phyloP scores from a whole-genome alignment of 2,888 invertebrate species.

The Gari tellinella region DNA sequence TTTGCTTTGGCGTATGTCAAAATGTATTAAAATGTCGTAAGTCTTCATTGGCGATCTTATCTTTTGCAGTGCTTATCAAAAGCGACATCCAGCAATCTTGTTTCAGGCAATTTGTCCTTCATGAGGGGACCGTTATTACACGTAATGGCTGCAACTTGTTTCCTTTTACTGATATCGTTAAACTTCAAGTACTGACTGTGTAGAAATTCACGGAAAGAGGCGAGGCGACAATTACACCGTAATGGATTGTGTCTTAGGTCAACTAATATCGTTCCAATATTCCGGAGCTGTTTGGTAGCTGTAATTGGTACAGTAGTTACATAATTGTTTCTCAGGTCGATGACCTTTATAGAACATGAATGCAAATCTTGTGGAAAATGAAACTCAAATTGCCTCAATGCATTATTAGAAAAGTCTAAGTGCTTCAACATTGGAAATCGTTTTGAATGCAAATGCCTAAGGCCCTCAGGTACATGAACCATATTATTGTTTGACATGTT shows the following conservation, averaged over 20 bases:
- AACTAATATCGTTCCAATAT: slow-evolving; percentile 37
- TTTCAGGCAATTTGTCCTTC: slow-evolving; percentile 18
- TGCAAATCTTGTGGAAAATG: slow-evolving; percentile 33
- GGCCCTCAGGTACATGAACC: slow-evolving; percentile 43
- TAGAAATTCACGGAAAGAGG: slow-evolving; percentile 38
- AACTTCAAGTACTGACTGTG: slow-evolving; percentile 35
- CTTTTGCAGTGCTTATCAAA: slow-evolving; percentile 42
- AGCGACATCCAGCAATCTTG: slow-evolving; percentile 34
- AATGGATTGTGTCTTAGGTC: slow-evolving; percentile 55
- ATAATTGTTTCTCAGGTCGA: slow-evolving; percentile 44
- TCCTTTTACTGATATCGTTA: slow-evolving; percentile 19
- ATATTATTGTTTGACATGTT: slow-evolving; percentile 54
- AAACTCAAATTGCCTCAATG: slow-evolving; percentile 43
- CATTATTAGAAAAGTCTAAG: slow-evolving; percentile 55
- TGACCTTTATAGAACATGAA: slow-evolving; percentile 30
- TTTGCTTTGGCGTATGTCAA: too few species aligned
- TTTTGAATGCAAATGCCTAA: slow-evolving; percentile 39
- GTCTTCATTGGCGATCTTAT: too few species aligned
- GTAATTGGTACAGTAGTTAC: slow-evolving; percentile 30
- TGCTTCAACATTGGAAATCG: slow-evolving; percentile 47
- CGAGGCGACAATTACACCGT: slow-evolving; percentile 34
- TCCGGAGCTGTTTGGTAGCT: slow-evolving; percentile 22
- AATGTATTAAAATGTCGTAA: too few species aligned
- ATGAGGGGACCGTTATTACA: slow-evolving; percentile 18
- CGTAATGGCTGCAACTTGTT: slow-evolving; percentile 43